Percentiles rank a stretch among this genome's conserved stretches.
phyloP scores from a whole-genome alignment of 1,140 invertebrate genomes.

The Gonatopus flavifemur region DNA sequence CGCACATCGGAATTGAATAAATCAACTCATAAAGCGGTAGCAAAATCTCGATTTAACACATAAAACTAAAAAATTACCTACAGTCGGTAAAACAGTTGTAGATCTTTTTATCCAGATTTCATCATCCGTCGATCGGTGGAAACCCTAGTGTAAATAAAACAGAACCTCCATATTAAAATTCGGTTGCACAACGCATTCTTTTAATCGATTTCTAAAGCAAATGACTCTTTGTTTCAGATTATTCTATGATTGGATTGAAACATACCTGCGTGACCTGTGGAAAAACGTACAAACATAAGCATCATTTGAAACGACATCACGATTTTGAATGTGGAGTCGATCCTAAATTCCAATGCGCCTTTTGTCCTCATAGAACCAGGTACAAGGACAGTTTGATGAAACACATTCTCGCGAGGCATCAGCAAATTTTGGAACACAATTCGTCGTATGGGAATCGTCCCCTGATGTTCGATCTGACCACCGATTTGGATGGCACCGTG shows the following conservation, averaged over 20 bases:
- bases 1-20: no score
- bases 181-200: no score
- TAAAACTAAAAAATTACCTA: no score
- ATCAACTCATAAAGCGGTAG: no score
- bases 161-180: no score
- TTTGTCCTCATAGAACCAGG: conserved; percentile 61
- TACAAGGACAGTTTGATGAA: conserved; percentile 58
- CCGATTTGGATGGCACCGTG: conserved; percentile 13
- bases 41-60: no score
- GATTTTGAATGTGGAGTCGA: conserved; percentile 64
- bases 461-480: conserved; percentile 13
- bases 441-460: conserved; percentile 23
- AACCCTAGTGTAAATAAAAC: no score
- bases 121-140: no score
- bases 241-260: conserved; percentile 17
- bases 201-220: no score
- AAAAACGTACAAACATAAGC: conserved; percentile 60
- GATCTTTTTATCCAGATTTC: no score
- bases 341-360: conserved; percentile 60
- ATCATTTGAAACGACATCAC: conserved; percentile 57
- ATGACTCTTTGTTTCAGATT: no score
- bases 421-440: conserved; percentile 32
- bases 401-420: conserved; percentile 46
- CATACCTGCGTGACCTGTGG: conserved; percentile 56
- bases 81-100: no score